Evolutionary conservation across 2,797 vertebrate genomes (phyloP).

Genomic region (Sebastes diploproa): DNA sequence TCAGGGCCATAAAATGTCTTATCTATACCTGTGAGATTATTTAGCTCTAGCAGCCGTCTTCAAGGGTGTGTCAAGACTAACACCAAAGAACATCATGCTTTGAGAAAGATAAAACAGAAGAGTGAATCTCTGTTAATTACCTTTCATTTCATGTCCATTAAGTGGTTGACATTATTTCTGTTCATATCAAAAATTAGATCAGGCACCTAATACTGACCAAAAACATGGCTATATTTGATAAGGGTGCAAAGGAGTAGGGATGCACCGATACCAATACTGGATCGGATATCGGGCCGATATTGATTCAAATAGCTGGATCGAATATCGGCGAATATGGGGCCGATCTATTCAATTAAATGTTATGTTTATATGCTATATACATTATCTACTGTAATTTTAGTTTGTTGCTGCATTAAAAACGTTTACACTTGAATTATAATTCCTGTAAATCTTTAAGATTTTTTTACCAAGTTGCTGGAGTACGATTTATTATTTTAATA

Average conservation of each 20-base stretch:
- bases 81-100: not conserved
- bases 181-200: not conserved
- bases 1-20: constrained; percentile 4
- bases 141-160: not conserved
- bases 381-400: no score
- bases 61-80: not conserved
- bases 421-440: no score
- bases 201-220: not conserved
- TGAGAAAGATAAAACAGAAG: not conserved
- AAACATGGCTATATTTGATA: not conserved
- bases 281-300: no score
- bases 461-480: no score
- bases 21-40: constrained; percentile 32
- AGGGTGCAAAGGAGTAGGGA: not conserved
- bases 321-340: no score
- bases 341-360: no score
- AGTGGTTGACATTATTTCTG: not conserved
- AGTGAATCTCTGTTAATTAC: not conserved
- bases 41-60: not conserved
- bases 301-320: no score
- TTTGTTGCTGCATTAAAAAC: no score
- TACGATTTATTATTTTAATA: no score
- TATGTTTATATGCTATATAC: no score
- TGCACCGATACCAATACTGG: no score
- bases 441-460: no score